These are phyloP conservation scores for Spatula versicolor DNA, from an alignment of 2,797 vertebrate genomes.

Conservation along the genomic window DNA sequence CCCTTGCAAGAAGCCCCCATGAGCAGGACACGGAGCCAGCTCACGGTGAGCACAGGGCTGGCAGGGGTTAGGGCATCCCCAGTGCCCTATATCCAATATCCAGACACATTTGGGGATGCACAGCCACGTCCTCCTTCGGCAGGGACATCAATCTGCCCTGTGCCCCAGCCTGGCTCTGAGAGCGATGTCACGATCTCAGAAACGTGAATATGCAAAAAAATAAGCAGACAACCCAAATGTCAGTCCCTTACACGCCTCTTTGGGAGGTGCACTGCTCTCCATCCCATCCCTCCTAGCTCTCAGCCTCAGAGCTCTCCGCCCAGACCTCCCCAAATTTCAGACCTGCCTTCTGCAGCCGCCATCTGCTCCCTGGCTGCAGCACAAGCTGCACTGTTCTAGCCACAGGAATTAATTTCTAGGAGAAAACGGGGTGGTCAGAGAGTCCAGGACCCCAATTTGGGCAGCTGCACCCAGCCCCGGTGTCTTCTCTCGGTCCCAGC, in stretches of 20 bases:
- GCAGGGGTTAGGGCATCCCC: background rate
- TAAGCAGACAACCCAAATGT: background rate
- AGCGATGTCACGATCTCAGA: fast-evolving
- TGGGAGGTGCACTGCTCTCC: background rate
- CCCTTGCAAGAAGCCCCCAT: background rate
- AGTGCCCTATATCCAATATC: background rate
- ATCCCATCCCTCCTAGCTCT: background rate
- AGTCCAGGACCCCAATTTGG: background rate
- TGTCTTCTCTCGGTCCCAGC: background rate
- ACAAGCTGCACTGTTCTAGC: background rate
- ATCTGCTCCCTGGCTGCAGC: background rate
- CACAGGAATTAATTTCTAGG: background rate
- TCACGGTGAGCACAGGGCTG: background rate
- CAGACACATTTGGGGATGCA: background rate
- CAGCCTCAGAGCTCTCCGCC: background rate
- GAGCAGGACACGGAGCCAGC: background rate
- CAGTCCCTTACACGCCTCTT: background rate
- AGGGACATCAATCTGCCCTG: background rate
- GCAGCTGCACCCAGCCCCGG: no score
- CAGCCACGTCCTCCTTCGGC: fast-evolving
- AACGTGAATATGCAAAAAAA: background rate
- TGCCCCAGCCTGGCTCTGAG: fast-evolving
- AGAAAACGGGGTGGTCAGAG: background rate
- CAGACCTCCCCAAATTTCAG: background rate
- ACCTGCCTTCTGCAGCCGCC: background rate